phyloP scores from a whole-genome alignment of 2,113 vertebrate species.

The Leucopsar rothschildi region DNA sequence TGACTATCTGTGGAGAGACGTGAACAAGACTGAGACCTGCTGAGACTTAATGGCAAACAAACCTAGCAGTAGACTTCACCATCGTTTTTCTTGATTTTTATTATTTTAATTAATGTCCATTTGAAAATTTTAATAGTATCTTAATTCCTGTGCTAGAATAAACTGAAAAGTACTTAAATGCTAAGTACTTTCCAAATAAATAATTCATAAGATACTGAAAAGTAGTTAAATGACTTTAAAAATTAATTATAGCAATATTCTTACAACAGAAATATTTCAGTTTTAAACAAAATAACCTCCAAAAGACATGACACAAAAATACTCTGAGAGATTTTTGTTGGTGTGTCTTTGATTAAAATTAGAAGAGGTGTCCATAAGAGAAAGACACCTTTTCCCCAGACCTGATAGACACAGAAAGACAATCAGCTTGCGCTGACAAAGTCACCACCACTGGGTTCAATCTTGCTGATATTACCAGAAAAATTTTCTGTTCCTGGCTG shows the following conservation, averaged over 20 bases:
- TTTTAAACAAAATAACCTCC: neutral
- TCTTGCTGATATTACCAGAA: neutral
- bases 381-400: neutral
- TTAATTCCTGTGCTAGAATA: neutral
- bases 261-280: neutral
- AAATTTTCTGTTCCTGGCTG: neutral
- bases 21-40: neutral
- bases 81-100: neutral
- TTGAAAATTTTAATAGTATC: neutral
- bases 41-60: neutral
- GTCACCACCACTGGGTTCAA: neutral
- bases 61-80: neutral
- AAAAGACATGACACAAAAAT: neutral
- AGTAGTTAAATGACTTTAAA: neutral
- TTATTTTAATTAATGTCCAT: neutral
- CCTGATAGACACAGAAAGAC: neutral
- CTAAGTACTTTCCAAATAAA: neutral
- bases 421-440: fast-evolving
- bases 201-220: neutral
- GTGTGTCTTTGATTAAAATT: neutral
- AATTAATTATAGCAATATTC: neutral
- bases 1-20: neutral
- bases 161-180: neutral
- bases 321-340: neutral
- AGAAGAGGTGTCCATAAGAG: neutral